Percentiles rank a stretch among this genome's conserved stretches.
Conservation (phyloP, 2,888 invertebrate genomes). For the Lithophane leautieri region DNA sequence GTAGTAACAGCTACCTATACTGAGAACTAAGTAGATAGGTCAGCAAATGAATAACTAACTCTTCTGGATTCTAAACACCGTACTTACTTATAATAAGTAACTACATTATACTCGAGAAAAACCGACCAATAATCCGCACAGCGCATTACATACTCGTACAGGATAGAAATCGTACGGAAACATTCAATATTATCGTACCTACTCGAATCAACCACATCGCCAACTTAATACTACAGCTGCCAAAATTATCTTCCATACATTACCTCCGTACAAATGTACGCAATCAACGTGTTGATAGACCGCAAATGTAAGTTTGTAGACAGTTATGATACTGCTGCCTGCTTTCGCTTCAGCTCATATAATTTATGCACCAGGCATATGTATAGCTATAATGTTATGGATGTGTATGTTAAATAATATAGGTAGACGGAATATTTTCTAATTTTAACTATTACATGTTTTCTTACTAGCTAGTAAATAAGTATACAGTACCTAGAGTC, state of each 20-base stretch:
- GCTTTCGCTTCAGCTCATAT: constrained; percentile 60
- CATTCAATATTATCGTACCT: constrained; percentile 59
- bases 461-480: not conserved
- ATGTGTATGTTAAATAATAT: constrained; percentile 47
- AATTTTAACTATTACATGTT: constrained; percentile 14
- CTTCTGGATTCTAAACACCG: not conserved
- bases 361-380: constrained; percentile 49
- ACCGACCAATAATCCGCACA: constrained; percentile 30
- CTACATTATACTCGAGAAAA: constrained; percentile 37
- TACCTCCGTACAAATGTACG: constrained; percentile 18
- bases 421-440: constrained; percentile 20
- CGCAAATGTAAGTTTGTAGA: constrained; percentile 55
- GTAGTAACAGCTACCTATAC: too few relatives aligned
- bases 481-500: not conserved
- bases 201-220: constrained; percentile 49
- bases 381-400: constrained; percentile 43
- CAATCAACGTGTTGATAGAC: constrained; percentile 16
- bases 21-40: not conserved
- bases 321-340: constrained; percentile 36
- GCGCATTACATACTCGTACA: constrained; percentile 59
- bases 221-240: constrained; percentile 24
- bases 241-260: constrained; percentile 29
- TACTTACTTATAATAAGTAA: constrained; percentile 9
- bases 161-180: constrained; percentile 72
- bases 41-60: not conserved